Evolutionary conservation across 2,797 vertebrate species (phyloP), one percentile per base, ranked within the genome.

Genomic region (Tapera naevia): DNA sequence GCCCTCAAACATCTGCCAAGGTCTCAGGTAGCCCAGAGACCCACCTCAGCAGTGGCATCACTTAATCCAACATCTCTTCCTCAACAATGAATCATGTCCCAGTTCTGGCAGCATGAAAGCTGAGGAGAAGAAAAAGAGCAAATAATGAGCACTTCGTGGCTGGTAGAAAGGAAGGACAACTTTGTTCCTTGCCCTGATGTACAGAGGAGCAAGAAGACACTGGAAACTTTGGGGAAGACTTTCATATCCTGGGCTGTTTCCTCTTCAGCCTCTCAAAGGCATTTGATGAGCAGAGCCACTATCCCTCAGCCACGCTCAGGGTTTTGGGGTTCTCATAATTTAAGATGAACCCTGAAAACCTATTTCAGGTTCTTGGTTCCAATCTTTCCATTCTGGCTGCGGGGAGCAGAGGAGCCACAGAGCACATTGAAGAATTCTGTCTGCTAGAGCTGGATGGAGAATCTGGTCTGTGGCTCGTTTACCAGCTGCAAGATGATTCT

Each of bases 1-100:
- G 65, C 33, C 41, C 24, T 24, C 43, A 27, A 65, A n/a, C 25
- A 65, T 65, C 51, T 72, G 37, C 60, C n/a, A 24, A 51, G 41
- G n/a, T 8, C 60, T 51, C n/a, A 51, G 50, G 50, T 30, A 41
- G 45, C n/a, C 1, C 1, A 73, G 46, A 60, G 73, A 28, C n/a
- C 51, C 37, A 33, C 13, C 37, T 28, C 16, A 19, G n/a, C 45
- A 65, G 45, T 5, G 24, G 28, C 45, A 37, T 46, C 24, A 24
- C n/a, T 14, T 3, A 27, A 58, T 35, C 51, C 24, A n/a, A 11
- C 2, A 0, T 12, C 24, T 58, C 61, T 25, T 46, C 6, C 10
- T 39, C 54, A 33, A 22, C 33, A 22, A 9, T 1, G 4, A 11
- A 19, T 18, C 73, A 24, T 5, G 28, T 53, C 33, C 24, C 28